Percentiles rank a stretch among this genome's conserved stretches.
These are phyloP conservation scores for Podarcis raffonei DNA, from an alignment of 2,113 vertebrate species.

Conservation along the genomic window DNA sequence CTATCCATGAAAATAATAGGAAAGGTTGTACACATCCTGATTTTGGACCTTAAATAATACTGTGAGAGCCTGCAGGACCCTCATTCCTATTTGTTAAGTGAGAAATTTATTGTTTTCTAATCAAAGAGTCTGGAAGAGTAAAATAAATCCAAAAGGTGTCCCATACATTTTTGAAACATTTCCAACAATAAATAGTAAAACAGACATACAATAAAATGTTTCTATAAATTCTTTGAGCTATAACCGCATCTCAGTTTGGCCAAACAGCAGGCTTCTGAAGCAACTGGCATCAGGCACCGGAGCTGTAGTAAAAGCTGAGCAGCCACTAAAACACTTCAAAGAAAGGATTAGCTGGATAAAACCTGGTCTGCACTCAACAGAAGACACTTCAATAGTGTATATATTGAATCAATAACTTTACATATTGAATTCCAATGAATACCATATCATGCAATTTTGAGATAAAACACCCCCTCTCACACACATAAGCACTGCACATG, in stretches of 20 bases:
- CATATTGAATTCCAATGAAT: neutral
- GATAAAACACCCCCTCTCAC: neutral
- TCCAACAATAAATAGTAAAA: slow-evolving; percentile 15
- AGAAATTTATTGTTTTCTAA: slow-evolving; percentile 18
- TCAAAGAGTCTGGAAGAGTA: slow-evolving; percentile 21
- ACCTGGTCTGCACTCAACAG: neutral
- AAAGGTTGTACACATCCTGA: neutral
- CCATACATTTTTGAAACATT: slow-evolving; percentile 8
- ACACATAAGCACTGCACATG: neutral
- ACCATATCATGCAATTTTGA: neutral
- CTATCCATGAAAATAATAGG: neutral
- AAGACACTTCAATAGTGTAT: slow-evolving; percentile 2
- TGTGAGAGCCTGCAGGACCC: neutral
- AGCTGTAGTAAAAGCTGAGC: neutral
- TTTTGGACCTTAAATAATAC: neutral
- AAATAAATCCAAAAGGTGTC: neutral
- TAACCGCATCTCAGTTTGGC: neutral
- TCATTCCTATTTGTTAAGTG: neutral
- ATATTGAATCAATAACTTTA: neutral
- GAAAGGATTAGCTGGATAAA: neutral
- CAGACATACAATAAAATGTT: slow-evolving; percentile 20
- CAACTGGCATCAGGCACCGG: neutral
- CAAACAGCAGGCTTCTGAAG: slow-evolving; percentile 1
- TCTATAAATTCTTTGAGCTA: slow-evolving; percentile 18
- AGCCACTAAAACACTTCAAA: slow-evolving; percentile 17